Evolutionary conservation across 2,888 invertebrate genomes (phyloP), one percentile per base, ranked within the genome.

Genomic region (Apamea sordens): DNA sequence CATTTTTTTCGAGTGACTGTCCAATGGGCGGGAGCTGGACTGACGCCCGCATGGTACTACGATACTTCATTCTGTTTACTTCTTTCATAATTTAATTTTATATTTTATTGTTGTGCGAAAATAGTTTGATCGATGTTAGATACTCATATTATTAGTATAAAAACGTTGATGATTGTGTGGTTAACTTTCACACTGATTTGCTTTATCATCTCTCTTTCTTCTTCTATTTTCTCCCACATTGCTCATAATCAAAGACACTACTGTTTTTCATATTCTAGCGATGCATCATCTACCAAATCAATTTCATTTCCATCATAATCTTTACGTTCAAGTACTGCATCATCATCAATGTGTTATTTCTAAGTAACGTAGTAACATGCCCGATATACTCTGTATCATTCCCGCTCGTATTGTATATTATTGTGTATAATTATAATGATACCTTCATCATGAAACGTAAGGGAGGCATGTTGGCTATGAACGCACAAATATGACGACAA

Each of bases 371-470:
- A 93, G 93, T 92, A 92, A 86, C 92, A 92, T 93, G 93, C 93
- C 91, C 89, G 91, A 92, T 91, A 91, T 92, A 93, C 90, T 94
- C 91, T 94, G 90, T 94, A 94, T 94, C 94, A 94, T 94, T 95
- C 95, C 95, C 95, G 95, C 95, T 94, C 92, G 89, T 93, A 90
- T 86, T 92, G 93, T 93, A 92, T 92, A 93, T 89, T 92, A 91
- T 89, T 93, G 91, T 94, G 92, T 93, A 93, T 93, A 93, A 93
- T 93, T 94, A 94, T 94, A 95, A 93, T 94, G 93, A 94, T 94
- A 94, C 94, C 94, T 93, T 93, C 93, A 92, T 90, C 78, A 80
- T 82, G 68, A 89, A 92, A 92, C 92, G 89, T 91, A 91, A 92
- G 91, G 90, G 89, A 91, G 85, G 88, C 84, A 85, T 90, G 90